Evolutionary conservation across 64 coral and sea anemone species (phyloP).

Genomic region (Montipora capricornis): DNA sequence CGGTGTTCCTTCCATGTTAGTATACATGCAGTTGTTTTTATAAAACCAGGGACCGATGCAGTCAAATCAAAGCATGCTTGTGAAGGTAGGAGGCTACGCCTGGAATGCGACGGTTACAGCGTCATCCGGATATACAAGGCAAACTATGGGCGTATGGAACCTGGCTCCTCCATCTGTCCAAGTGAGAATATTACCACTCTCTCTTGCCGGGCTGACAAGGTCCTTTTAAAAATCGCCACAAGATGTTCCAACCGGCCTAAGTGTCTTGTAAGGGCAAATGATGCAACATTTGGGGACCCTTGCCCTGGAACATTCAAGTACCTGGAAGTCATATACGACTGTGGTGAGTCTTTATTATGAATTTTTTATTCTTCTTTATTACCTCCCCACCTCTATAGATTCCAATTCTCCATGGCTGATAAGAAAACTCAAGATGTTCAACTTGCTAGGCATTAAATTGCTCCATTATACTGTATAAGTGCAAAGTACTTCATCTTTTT

Average conservation of each 20-base stretch:
- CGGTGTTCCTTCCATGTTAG: too few species aligned
- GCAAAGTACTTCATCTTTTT: too few species aligned
- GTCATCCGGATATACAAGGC: constrained; percentile 65
- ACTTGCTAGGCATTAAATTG: too few species aligned
- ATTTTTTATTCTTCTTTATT: too few species aligned
- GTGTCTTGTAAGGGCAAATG: constrained; percentile 70
- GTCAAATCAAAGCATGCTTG: constrained; percentile 70
- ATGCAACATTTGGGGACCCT: constrained; percentile 70
- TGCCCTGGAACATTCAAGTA: constrained; percentile 92
- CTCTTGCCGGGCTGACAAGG: constrained; percentile 44
- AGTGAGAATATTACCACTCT: constrained; percentile 63
- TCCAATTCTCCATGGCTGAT: too few species aligned
- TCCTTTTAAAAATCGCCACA: constrained; percentile 29
- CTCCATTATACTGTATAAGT: too few species aligned
- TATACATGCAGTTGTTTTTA: too few species aligned
- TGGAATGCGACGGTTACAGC: constrained; percentile 58
- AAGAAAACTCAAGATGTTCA: too few species aligned
- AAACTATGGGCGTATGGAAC: constrained; percentile 79
- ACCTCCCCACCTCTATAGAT: too few species aligned
- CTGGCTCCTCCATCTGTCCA: constrained; percentile 81
- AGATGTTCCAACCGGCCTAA: constrained; percentile 59
- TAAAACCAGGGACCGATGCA: background rate
- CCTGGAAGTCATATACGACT: constrained; percentile 82
- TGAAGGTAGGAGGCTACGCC: constrained; percentile 70
- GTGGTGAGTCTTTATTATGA: constrained; percentile 65